These are phyloP conservation scores for Leptoteleia sp. DNA, from an alignment of 1,140 invertebrate species.

Conservation along the genomic window DNA sequence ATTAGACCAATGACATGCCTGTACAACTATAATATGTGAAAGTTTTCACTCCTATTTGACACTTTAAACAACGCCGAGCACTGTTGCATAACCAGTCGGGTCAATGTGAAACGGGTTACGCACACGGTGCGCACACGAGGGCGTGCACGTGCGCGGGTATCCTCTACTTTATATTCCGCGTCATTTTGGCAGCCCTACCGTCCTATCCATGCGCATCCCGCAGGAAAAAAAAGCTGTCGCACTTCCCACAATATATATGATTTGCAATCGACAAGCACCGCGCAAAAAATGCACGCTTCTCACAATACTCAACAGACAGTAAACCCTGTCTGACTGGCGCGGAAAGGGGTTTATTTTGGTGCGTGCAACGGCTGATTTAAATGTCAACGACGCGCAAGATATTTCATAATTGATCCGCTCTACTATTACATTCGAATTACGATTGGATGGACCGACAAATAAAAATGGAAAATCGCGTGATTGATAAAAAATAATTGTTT, in stretches of 20 bases:
- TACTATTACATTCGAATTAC: background rate
- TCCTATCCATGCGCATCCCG: background rate
- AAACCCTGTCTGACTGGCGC: background rate
- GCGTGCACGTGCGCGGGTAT: constrained; percentile 24
- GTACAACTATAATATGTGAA: background rate
- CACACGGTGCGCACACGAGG: constrained; percentile 14
- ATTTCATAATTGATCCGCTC: background rate
- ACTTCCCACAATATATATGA: no score
- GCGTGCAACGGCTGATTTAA: background rate
- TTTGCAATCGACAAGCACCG: no score
- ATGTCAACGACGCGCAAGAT: background rate
- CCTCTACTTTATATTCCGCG: constrained; percentile 24
- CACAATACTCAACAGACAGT: no score
- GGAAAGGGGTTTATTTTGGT: background rate
- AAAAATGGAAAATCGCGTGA: no score
- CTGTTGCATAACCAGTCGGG: constrained; percentile 50
- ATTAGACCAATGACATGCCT: no score
- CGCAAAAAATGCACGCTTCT: no score
- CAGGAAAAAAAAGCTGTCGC: constrained; percentile 11
- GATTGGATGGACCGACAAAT: background rate
- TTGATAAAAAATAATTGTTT: no score
- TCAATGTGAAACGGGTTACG: constrained; percentile 47
- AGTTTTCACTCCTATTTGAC: constrained; percentile 18
- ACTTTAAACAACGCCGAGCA: constrained; percentile 26
- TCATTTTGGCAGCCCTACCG: constrained; percentile 13